Base-by-base conservation (phyloP, 2,113 vertebrate species). In the Gnathonemus longibarbis region DNA sequence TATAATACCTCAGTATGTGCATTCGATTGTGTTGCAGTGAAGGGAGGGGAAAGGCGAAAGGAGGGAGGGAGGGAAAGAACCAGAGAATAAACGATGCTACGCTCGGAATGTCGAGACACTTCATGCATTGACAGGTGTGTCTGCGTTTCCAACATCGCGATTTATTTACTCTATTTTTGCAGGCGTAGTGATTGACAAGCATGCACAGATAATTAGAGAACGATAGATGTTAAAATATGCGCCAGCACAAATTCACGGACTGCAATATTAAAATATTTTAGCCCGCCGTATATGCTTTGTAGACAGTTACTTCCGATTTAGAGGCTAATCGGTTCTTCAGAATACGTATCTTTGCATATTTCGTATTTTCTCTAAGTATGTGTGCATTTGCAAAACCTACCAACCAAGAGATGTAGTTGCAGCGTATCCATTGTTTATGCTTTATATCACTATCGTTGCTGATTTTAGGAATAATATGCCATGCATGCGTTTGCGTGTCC, bases 71-170 rank as follows among this genome's bases (percentile, higher is more conserved):
- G 83, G 91, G 88, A 90, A 70, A 50, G 62, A 89, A 90, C 84
- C 49, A 21, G 48, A 90, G 90, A 90, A 92, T 80, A 48, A 91
- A 93, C 89, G 90, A 88, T 90, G 90, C 89, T 93, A 10, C 88
- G 91, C 84, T 91, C 19, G 90, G 85, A 89, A 91, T 90, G 91
- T 92, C 92, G 89, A 89, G 74, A 89, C 91, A 91, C 80, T 89
- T 62, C 88, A 91, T 91, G 92, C 90, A 83, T 93, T 94, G 94
- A 93, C 94, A 95, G 93, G 94, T 94, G 94, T 93, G 94, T 92
- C 93, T 58, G 87, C 92, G 91, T 90, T 88, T 88, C 35, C 70
- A 80, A 48, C 74, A 70, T 89, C 52, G 84, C 91, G 90, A 93
- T 95, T 92, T 92, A 93, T 95, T 93, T 91, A 89, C 93, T 92